A percentile compares a stretch with the other conserved stretches of the same genome.
These are phyloP conservation scores for Cantharis nigra DNA, from an alignment of 2,888 invertebrate genomes.

Conservation along the genomic window DNA sequence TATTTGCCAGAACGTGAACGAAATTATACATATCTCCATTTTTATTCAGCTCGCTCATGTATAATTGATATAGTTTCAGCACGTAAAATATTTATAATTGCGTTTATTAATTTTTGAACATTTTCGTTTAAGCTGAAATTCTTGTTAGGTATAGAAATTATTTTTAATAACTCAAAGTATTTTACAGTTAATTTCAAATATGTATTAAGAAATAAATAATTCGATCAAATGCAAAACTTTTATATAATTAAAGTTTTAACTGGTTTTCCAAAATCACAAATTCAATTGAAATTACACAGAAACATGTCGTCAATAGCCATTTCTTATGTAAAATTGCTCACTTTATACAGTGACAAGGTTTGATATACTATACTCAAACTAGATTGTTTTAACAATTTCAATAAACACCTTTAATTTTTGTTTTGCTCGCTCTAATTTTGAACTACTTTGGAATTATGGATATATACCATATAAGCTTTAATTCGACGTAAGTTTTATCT, in stretches of 20 bases:
- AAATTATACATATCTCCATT: background rate
- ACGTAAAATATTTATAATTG: background rate
- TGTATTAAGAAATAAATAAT: background rate
- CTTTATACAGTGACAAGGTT: too few relatives aligned
- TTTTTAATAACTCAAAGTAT: background rate
- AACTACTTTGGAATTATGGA: too few relatives aligned
- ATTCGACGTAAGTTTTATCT: too few relatives aligned
- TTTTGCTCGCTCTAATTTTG: too few relatives aligned
- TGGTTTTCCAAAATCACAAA: too few relatives aligned
- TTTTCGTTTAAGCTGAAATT: background rate
- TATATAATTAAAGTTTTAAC: background rate
- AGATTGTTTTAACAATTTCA: too few relatives aligned
- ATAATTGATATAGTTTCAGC: background rate
- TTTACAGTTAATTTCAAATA: background rate
- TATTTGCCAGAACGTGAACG: background rate
- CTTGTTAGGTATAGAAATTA: background rate
- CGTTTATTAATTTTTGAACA: background rate
- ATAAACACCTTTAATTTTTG: too few relatives aligned
- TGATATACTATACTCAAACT: too few relatives aligned
- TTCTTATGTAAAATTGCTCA: too few relatives aligned
- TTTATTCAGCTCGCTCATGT: background rate
- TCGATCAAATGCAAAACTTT: background rate
- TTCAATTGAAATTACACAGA: too few relatives aligned
- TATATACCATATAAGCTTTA: too few relatives aligned
- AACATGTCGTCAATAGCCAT: too few relatives aligned